Percentiles rank a stretch among this genome's conserved stretches.
Conservation (phyloP, 2,113 vertebrate genomes). For the Donacobius atricapilla region DNA sequence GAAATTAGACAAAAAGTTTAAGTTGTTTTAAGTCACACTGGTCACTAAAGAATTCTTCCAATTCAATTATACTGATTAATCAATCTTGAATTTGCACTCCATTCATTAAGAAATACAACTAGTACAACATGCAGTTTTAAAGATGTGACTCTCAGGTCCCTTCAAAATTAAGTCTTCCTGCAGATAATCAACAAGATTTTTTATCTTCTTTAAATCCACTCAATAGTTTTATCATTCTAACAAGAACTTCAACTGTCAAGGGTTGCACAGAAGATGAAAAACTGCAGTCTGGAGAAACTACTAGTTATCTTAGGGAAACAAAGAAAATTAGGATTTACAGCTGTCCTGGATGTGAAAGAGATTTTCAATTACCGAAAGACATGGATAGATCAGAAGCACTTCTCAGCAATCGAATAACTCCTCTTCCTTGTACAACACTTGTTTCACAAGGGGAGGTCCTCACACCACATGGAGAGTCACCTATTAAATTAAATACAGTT, state of each 20-base stretch:
- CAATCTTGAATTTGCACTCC: neutral
- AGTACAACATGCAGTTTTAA: neutral
- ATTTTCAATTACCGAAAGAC: neutral
- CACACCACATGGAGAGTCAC: constrained; percentile 51
- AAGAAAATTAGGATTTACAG: constrained; percentile 10
- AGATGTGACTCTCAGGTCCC: neutral
- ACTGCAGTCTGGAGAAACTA: neutral
- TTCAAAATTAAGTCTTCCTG: constrained; percentile 40
- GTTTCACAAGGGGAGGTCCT: constrained; percentile 10
- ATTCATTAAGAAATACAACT: neutral
- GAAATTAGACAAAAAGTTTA: neutral
- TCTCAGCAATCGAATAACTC: constrained; percentile 61
- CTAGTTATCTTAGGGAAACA: neutral
- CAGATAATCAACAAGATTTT: neutral
- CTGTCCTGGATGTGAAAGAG: neutral
- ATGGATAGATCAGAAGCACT: neutral
- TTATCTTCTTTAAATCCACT: neutral
- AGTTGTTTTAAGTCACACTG: neutral
- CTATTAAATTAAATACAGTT: constrained; percentile 45
- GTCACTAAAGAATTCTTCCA: neutral
- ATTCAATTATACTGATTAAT: neutral
- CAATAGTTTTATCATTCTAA: neutral
- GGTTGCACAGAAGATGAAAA: neutral
- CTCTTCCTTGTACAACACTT: constrained; percentile 63
- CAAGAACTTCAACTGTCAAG: neutral